phyloP scores from a whole-genome alignment of 2,888 invertebrate genomes.

The Xylota segnis region DNA sequence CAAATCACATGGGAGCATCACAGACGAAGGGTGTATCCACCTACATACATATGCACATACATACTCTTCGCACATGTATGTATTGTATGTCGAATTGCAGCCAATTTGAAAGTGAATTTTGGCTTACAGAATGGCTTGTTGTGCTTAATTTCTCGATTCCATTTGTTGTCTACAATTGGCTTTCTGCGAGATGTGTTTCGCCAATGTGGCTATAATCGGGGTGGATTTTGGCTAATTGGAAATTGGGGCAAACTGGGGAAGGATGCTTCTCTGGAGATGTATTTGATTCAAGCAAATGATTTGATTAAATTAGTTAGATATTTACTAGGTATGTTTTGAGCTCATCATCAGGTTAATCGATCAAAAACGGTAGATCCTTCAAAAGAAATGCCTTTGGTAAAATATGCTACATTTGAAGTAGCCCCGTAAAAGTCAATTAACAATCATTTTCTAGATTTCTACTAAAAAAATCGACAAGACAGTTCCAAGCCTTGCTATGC shows the following conservation, averaged over 20 bases:
- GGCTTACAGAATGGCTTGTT: conserved; percentile 62
- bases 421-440: too few species aligned
- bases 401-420: too few species aligned
- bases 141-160: conserved; percentile 68
- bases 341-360: too few species aligned
- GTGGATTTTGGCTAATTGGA: conserved; percentile 62
- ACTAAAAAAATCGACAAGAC: too few species aligned
- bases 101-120: conserved; percentile 70
- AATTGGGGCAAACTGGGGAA: not conserved
- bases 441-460: too few species aligned
- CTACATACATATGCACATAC: not conserved
- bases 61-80: not conserved
- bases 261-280: conserved; percentile 2
- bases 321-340: too few species aligned
- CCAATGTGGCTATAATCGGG: conserved; percentile 46
- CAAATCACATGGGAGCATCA: conserved; percentile 27
- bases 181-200: conserved; percentile 55
- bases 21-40: not conserved
- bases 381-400: too few species aligned
- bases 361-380: too few species aligned
- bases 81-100: conserved; percentile 60
- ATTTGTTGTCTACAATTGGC: conserved; percentile 53
- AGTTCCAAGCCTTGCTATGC: too few species aligned
- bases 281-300: conserved; percentile 27
- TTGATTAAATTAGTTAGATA: conserved; percentile 57